Base-by-base conservation (phyloP, 2,113 vertebrate species). In the Cyprinus carpio region DNA sequence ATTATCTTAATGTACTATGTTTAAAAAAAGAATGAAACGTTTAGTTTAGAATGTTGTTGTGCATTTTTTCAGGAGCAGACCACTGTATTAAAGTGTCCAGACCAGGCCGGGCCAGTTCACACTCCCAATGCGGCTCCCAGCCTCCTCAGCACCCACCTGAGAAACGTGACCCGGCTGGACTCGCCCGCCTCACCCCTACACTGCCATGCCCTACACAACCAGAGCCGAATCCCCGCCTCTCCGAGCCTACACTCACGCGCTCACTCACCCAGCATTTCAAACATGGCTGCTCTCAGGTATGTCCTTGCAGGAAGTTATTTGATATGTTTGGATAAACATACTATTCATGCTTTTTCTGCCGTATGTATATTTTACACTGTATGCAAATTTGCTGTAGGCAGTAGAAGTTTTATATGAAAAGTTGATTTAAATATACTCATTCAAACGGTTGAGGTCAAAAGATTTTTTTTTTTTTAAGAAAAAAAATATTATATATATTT, bases 261-360 rank as follows among this genome's bases (percentile, higher is more conserved):
- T 0, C 97, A 97, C 5, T 99, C 97, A 0, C 97, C 98, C 4
- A 97, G 94, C 92, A 95, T 96, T 85, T 96, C 95, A 87, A 99
- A 96, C 92, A 99, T 99, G 97, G 98, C 98, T 2, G 97, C 97
- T 56, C 92, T 99, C 72, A 99, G 98, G 94, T 94, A 18, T 75
- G 40, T 23, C 13, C 4, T 23, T 29, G 11, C 12, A 15, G 18
- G 43, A 67, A 4, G 46, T 49, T 49, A 49, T 13, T 49, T 11
- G 46, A 15, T 49, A 49, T 15, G 13, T 49, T 49, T 20, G 27
- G 0, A 11, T 4, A 64, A 64, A 62, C 20, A 23, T 5, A 62
- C n/a, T 27, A 64, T 12, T 64, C 27, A 18, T 67, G 27, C 64
- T 31, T 29, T 65, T 31, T 65, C 62, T 31, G 13, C 7, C 6